phyloP scores from a whole-genome alignment of 1,140 invertebrate genomes.

The Dufourea novaeangliae region DNA sequence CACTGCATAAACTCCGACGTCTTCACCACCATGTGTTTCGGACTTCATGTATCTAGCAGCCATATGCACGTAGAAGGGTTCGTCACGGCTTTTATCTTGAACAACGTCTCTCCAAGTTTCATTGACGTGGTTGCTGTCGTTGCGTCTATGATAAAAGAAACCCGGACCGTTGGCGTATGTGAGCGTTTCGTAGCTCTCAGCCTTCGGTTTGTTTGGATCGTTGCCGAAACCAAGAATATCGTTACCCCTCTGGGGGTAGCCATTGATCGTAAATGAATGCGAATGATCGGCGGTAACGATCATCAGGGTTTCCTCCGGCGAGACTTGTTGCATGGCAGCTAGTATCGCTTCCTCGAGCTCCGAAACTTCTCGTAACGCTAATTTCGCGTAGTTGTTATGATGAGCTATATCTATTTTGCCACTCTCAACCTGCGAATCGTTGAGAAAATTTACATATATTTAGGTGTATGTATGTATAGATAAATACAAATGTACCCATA shows the following conservation, averaged over 20 bases:
- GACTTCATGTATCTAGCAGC: conserved; percentile 78
- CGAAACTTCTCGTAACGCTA: conserved; percentile 86
- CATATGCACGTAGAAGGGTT: conserved; percentile 74
- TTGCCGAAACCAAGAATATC: conserved; percentile 84
- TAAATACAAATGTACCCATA: too few relatives aligned
- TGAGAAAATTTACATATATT: too few relatives aligned
- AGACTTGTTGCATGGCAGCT: conserved; percentile 82
- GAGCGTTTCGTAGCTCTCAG: conserved; percentile 81
- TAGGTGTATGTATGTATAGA: too few relatives aligned
- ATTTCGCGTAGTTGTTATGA: conserved; percentile 86
- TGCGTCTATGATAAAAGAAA: conserved; percentile 75
- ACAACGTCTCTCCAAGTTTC: conserved; percentile 76
- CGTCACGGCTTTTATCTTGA: conserved; percentile 61
- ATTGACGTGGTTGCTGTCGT: conserved; percentile 66
- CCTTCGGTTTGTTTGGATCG: conserved; percentile 72
- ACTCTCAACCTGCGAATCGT: conserved; percentile 81
- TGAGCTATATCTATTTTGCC: conserved; percentile 92
- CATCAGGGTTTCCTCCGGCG: conserved; percentile 86
- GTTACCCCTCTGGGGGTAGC: conserved; percentile 85
- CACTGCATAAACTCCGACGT: conserved; percentile 92
- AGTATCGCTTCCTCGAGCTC: conserved; percentile 86
- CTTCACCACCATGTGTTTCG: conserved; percentile 93
- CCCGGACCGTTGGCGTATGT: conserved; percentile 85
- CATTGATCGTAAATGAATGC: conserved; percentile 86
- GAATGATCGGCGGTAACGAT: conserved; percentile 91